Base-by-base conservation (phyloP, 1,140 invertebrate genomes). In the Psix sp. region DNA sequence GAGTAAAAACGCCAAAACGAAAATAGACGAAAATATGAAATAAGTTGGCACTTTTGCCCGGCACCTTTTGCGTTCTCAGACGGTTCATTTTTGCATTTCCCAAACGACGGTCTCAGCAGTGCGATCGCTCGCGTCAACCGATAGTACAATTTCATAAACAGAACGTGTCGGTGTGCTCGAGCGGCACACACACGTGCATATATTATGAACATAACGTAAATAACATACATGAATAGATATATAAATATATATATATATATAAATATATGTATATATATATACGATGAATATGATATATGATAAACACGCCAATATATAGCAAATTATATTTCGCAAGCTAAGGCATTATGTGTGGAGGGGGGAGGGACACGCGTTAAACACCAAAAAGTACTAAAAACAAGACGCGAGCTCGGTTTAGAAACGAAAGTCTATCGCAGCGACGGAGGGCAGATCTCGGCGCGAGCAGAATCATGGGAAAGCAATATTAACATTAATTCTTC, bases 91-190 rank as follows among this genome's bases (percentile, higher is more conserved):
- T 65, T 18, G 38, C 51, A 46, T 46, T 73, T 52, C 24, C 36
- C 31, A 51, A 49, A 62, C 51, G 62, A 43, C 62, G 60, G 46
- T 71, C 49, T 62, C 70, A 33, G 17, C 31, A 62, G 16, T 56
- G 33, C 62, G 71, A 67, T 65, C 17, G 49, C 56, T 74, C 62
- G 62, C 57, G 71, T 48, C 49, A 63, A 68, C 71, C 71, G 51
- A 74, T 74, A 74, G 71, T 74, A 74, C 70, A 74, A 74, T 66
- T 74, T 74, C 62, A 49, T 74, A 66, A 65, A 66, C 33, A 66
- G 43, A 66, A 46, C 42, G 18, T n/a, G n/a, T n/a, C n/a, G n/a
- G n/a, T n/a, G n/a, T n/a, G n/a, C n/a, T n/a, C n/a, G n/a, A n/a
- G n/a, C n/a, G n/a, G n/a, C n/a, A n/a, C n/a, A n/a, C n/a, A n/a